phyloP scores from a whole-genome alignment of 2,113 vertebrate species.

The Poeciliopsis prolifica region DNA sequence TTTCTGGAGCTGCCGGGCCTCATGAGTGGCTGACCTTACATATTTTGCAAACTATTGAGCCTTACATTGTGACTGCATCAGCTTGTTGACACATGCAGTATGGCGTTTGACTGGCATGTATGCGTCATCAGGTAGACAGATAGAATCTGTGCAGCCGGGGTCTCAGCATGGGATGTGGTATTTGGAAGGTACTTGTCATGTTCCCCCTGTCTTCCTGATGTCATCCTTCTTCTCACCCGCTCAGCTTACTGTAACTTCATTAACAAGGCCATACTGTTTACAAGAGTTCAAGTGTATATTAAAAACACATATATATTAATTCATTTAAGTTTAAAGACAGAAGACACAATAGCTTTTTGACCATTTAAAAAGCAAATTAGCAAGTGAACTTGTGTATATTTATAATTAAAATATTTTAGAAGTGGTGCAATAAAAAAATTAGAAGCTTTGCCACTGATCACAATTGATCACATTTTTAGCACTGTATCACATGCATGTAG shows the following conservation, averaged over 20 bases:
- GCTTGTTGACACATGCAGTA: constrained; percentile 42
- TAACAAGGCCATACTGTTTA: not conserved
- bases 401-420: too few species aligned
- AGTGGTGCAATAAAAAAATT: too few species aligned
- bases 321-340: too few species aligned
- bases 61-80: constrained; percentile 26
- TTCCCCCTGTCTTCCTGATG: constrained; percentile 61
- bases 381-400: too few species aligned
- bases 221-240: constrained; percentile 27
- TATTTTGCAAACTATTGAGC: constrained; percentile 20
- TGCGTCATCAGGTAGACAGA: constrained; percentile 62
- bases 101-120: constrained; percentile 26
- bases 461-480: too few species aligned
- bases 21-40: constrained; percentile 8
- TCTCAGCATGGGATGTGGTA: constrained; percentile 67
- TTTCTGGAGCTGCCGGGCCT: constrained; percentile 31
- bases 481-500: too few species aligned
- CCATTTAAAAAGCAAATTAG: constrained; percentile 1
- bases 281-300: too few species aligned
- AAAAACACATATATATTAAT: too few species aligned
- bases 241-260: constrained; percentile 26
- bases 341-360: constrained; percentile 1
- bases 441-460: too few species aligned
- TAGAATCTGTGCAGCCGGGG: constrained; percentile 35
- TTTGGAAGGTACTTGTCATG: constrained; percentile 67